phyloP scores from a whole-genome alignment of 2,113 vertebrate genomes.

The Todiramphus chloris region DNA sequence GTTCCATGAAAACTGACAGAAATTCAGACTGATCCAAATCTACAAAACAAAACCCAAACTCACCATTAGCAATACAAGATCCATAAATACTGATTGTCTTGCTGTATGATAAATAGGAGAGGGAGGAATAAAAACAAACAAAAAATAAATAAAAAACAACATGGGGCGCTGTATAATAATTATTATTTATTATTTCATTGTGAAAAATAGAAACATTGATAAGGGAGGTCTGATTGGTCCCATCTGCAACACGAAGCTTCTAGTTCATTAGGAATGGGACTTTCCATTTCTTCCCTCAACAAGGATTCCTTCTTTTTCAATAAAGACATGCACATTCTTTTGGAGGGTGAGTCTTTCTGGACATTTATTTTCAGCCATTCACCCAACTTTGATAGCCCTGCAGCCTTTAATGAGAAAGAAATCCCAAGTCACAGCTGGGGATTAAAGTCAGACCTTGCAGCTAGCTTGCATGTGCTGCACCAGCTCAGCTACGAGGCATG shows the following conservation, averaged over 20 bases:
- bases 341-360: neutral
- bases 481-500: neutral
- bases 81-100: neutral
- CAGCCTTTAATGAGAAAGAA: slow-evolving; percentile 36
- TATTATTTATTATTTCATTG: neutral
- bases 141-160: neutral
- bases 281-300: neutral
- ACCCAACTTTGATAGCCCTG: neutral
- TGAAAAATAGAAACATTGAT: neutral
- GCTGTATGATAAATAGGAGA: neutral
- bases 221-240: neutral
- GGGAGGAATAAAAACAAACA: neutral
- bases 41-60: neutral
- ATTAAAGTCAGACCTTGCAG: slow-evolving; percentile 43
- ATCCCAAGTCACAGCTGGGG: slow-evolving; percentile 22
- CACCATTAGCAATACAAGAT: neutral
- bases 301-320: neutral
- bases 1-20: neutral
- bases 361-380: slow-evolving; percentile 27
- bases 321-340: neutral
- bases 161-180: neutral
- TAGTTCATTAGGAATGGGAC: neutral
- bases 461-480: neutral
- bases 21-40: neutral
- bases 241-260: neutral